Conservation (phyloP, 2,888 invertebrate species). For the Steromphala cineraria region DNA sequence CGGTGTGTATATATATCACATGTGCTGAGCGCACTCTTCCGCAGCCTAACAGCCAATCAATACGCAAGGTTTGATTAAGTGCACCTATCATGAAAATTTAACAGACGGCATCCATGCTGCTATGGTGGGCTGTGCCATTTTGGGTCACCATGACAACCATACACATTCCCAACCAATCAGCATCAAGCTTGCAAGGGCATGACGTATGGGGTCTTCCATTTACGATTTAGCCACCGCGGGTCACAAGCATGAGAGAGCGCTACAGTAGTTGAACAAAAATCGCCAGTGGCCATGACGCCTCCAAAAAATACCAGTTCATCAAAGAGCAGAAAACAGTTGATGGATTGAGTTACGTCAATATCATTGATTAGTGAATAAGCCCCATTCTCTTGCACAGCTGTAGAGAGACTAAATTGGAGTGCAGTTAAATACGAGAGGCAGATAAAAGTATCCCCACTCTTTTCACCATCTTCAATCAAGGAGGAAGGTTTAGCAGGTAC, state of each 20-base stretch:
- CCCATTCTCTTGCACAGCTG: background rate
- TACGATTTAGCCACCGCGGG: background rate
- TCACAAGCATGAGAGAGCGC: no score
- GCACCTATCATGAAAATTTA: slow-evolving; percentile 30
- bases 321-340: background rate
- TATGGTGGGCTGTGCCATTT: slow-evolving; percentile 22
- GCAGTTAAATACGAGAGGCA: background rate
- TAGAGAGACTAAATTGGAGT: background rate
- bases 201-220: background rate
- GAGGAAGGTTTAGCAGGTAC: no score
- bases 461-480: no score
- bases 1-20: background rate
- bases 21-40: background rate
- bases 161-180: background rate
- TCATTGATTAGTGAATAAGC: background rate
- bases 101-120: slow-evolving; percentile 2
- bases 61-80: slow-evolving; percentile 3
- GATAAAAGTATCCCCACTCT: background rate
- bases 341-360: background rate
- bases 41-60: background rate
- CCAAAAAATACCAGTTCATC: background rate
- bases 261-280: no score
- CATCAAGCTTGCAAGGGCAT: background rate
- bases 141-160: background rate
- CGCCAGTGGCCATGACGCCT: background rate